Evolutionary conservation across 2,888 invertebrate genomes (phyloP).

Genomic region (Tribolium freemani): DNA sequence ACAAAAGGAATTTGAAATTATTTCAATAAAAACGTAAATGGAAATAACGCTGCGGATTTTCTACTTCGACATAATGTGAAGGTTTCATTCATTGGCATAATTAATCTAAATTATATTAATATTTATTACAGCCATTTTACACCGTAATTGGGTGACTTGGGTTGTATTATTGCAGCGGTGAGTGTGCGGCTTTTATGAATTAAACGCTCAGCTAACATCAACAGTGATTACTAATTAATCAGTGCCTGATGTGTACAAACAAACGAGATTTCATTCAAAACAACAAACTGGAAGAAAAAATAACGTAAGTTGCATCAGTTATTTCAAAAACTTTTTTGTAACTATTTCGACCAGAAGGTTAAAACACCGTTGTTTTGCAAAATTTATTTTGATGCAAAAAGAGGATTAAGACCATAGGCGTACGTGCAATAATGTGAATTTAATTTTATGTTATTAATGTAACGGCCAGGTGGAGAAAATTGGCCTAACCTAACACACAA

Average conservation of each 20-base stretch:
- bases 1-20: constrained; percentile 26
- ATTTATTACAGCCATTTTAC: constrained; percentile 27
- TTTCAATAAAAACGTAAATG: constrained; percentile 8
- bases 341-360: too few species aligned
- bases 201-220: neutral
- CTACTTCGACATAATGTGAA: constrained; percentile 24
- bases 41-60: constrained; percentile 8
- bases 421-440: too few species aligned
- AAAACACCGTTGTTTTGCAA: too few species aligned
- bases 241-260: neutral
- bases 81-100: constrained; percentile 33
- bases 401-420: too few species aligned
- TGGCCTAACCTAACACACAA: too few species aligned
- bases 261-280: neutral
- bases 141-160: constrained; percentile 17
- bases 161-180: constrained; percentile 13
- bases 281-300: too few species aligned
- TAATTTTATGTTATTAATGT: too few species aligned
- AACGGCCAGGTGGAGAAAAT: too few species aligned
- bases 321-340: too few species aligned
- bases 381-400: too few species aligned
- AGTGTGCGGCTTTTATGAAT: constrained; percentile 6
- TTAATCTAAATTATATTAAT: constrained; percentile 35
- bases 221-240: neutral
- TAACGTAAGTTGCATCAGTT: too few species aligned